phyloP scores from a whole-genome alignment of 2,113 vertebrate species.

The Abramis brama region DNA sequence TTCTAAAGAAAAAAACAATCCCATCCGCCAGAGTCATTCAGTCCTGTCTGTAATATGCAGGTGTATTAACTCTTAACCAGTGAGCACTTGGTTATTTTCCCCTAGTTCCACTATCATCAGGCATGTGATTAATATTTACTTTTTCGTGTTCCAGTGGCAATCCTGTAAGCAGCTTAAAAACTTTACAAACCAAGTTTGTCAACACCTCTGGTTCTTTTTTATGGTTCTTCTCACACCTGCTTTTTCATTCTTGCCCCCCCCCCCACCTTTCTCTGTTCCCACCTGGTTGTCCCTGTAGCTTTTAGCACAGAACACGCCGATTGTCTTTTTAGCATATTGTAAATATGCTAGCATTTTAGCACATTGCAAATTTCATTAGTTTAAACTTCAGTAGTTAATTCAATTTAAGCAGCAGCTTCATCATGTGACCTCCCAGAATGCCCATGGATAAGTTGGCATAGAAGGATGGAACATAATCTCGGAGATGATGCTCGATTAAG shows the following conservation, averaged over 20 bases:
- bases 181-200: no score
- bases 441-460: conserved; percentile 25
- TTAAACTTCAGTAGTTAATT: neutral
- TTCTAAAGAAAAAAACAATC: neutral
- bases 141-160: neutral
- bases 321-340: neutral
- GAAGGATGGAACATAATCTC: neutral
- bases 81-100: neutral
- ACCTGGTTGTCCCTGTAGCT: conserved; percentile 37
- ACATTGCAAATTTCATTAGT: neutral
- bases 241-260: neutral
- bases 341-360: neutral
- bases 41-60: conserved; percentile 4
- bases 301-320: conserved; percentile 42
- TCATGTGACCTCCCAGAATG: conserved; percentile 39
- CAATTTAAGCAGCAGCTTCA: neutral
- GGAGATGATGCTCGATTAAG: conserved; percentile 47
- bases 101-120: conserved; percentile 12
- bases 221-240: neutral
- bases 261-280: neutral
- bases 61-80: neutral
- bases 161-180: neutral
- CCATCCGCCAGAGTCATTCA: neutral
- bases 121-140: conserved; percentile 4
- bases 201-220: neutral